Conservation (phyloP, 64 coral and sea anemone genomes). For the Actinia equina region DNA sequence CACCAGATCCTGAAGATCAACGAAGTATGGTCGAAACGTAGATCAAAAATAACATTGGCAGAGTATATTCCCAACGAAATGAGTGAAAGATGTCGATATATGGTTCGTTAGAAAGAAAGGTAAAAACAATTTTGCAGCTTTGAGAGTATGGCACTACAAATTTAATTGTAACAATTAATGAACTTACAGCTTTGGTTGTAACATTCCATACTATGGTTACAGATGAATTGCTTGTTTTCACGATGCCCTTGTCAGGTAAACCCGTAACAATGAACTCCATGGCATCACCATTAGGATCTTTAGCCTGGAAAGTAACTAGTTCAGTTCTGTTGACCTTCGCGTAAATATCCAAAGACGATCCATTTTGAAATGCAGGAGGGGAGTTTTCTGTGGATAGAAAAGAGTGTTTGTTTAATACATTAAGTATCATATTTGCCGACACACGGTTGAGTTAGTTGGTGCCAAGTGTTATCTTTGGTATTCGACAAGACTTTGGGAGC, state of each 20-base stretch:
- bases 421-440: neutral
- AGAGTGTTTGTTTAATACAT: neutral
- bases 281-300: neutral
- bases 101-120: too few species aligned
- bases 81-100: too few species aligned
- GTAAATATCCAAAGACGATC: neutral
- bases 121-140: too few species aligned
- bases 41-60: too few species aligned
- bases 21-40: too few species aligned
- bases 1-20: too few species aligned
- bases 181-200: neutral
- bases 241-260: neutral
- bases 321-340: neutral
- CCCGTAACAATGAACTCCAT: neutral
- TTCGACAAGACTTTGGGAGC: too few species aligned
- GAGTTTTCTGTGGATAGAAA: neutral
- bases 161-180: neutral
- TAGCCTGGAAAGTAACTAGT: neutral
- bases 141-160: neutral
- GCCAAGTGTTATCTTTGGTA: too few species aligned
- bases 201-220: neutral
- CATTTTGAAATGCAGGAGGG: slow-evolving; percentile 5
- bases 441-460: too few species aligned
- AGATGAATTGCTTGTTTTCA: neutral
- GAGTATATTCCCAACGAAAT: too few species aligned